phyloP scores from a whole-genome alignment of 2,888 invertebrate genomes.

The Lasioglossum vierecki region DNA sequence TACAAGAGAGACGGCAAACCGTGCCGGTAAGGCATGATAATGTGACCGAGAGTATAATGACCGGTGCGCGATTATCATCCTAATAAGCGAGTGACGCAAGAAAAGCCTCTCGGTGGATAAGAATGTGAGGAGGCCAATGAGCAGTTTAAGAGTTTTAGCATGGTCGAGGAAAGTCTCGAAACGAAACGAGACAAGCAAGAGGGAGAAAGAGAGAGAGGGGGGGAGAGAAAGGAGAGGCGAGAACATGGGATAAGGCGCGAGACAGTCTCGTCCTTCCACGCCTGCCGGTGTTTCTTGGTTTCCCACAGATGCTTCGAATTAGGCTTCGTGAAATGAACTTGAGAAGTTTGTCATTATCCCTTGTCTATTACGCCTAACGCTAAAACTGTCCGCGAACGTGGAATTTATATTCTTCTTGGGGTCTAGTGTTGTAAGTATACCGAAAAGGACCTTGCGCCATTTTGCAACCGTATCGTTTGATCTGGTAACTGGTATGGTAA shows the following conservation, averaged over 20 bases:
- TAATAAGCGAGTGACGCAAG: conserved; percentile 82
- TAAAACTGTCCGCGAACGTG: not conserved
- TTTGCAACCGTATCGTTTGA: not conserved
- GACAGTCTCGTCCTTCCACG: conserved; percentile 26
- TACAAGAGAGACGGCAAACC: conserved; percentile 71
- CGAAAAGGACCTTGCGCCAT: not conserved
- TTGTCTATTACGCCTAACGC: conserved; percentile 32
- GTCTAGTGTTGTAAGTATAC: not conserved
- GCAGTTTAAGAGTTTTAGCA: conserved; percentile 26
- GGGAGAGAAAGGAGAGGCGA: not conserved
- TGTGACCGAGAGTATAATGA: conserved; percentile 80
- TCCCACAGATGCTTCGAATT: conserved; percentile 47
- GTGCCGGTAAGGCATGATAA: conserved; percentile 75
- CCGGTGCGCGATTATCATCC: conserved; percentile 81
- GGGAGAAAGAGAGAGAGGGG: not conserved
- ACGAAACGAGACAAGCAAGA: conserved; percentile 11
- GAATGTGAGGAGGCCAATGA: conserved; percentile 49
- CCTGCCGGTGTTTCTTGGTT: conserved; percentile 22
- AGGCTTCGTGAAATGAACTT: conserved; percentile 55
- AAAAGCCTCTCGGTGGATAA: conserved; percentile 43
- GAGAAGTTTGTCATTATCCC: conserved; percentile 55
- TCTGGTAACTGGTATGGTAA: not conserved
- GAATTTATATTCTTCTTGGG: conserved; percentile 1
- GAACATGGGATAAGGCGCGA: conserved; percentile 25
- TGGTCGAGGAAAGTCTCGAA: conserved; percentile 38